Percentiles rank a stretch among this genome's conserved stretches.
phyloP scores from a whole-genome alignment of 2,888 invertebrate species.

The Cosmopolites sordidus region DNA sequence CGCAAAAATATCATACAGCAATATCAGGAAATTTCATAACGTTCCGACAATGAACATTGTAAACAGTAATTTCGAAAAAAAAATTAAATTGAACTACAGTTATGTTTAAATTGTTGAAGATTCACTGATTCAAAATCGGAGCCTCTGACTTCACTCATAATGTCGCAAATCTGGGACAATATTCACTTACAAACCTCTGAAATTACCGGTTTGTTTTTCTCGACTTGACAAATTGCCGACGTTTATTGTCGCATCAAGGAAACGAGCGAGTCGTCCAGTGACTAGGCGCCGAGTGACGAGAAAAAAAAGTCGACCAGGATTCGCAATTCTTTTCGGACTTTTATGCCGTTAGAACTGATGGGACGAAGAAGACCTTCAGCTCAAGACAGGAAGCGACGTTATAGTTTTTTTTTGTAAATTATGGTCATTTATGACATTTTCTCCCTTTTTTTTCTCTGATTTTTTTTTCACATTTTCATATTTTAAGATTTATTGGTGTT shows the following conservation, averaged over 20 bases:
- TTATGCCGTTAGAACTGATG: not conserved
- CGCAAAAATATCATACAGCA: too few relatives aligned
- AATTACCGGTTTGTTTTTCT: slow-evolving; percentile 24
- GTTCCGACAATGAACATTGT: too few relatives aligned
- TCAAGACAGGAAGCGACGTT: not conserved
- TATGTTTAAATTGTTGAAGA: too few relatives aligned
- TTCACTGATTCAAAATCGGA: too few relatives aligned
- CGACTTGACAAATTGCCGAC: slow-evolving; percentile 21
- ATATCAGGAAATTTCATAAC: too few relatives aligned
- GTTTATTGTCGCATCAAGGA: slow-evolving; percentile 28
- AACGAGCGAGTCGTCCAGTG: slow-evolving; percentile 5
- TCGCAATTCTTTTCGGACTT: not conserved
- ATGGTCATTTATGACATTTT: not conserved
- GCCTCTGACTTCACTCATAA: too few relatives aligned
- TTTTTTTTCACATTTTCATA: too few relatives aligned
- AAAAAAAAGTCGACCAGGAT: not conserved
- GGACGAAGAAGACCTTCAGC: not conserved
- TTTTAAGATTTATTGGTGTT: too few relatives aligned
- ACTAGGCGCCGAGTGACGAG: not conserved
- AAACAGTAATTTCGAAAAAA: too few relatives aligned
- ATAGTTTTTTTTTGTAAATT: not conserved
- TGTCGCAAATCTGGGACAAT: slow-evolving; percentile 9
- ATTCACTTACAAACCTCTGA: slow-evolving; percentile 12
- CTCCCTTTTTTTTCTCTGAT: not conserved
- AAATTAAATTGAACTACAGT: too few relatives aligned